phyloP scores from a whole-genome alignment of 2,888 invertebrate species.

The Amphipyra berbera region DNA sequence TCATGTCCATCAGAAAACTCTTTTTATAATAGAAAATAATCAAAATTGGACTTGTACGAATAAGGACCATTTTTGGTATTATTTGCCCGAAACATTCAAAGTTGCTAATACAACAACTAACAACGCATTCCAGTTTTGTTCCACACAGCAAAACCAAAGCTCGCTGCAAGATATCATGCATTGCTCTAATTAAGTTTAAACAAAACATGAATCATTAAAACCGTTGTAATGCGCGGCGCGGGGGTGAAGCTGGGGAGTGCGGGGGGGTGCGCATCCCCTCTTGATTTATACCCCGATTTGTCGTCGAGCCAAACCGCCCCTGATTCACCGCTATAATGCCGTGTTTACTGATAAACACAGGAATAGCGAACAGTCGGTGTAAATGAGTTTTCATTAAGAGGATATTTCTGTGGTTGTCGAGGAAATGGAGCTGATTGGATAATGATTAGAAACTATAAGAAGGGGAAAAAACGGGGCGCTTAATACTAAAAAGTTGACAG shows the following conservation, averaged over 20 bases:
- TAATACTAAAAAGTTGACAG: no score
- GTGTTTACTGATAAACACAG: constrained; percentile 61
- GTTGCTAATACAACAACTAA: neutral
- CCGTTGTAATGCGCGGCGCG: constrained; percentile 50
- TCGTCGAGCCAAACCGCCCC: constrained; percentile 76
- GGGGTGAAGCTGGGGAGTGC: constrained; percentile 17
- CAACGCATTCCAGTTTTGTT: constrained; percentile 24
- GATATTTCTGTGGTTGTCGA: constrained; percentile 17
- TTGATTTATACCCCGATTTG: constrained; percentile 77
- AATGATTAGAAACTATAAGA: neutral
- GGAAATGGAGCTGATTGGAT: constrained; percentile 13
- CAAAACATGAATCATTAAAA: constrained; percentile 67
- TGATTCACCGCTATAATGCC: constrained; percentile 67
- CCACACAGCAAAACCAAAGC: constrained; percentile 44
- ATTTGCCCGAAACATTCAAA: no score
- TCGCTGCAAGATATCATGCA: constrained; percentile 52
- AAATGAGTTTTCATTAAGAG: constrained; percentile 58
- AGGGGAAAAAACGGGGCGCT: neutral
- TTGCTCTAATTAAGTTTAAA: constrained; percentile 63
- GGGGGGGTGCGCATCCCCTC: constrained; percentile 54
- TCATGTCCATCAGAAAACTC: no score
- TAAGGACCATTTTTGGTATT: no score
- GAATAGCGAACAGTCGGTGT: constrained; percentile 49
- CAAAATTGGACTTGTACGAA: no score
- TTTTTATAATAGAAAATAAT: no score